A percentile compares a stretch with the other conserved stretches of the same genome.
phyloP scores from a whole-genome alignment of 2,113 vertebrate genomes.

The Cyanoramphus novaezelandiae region DNA sequence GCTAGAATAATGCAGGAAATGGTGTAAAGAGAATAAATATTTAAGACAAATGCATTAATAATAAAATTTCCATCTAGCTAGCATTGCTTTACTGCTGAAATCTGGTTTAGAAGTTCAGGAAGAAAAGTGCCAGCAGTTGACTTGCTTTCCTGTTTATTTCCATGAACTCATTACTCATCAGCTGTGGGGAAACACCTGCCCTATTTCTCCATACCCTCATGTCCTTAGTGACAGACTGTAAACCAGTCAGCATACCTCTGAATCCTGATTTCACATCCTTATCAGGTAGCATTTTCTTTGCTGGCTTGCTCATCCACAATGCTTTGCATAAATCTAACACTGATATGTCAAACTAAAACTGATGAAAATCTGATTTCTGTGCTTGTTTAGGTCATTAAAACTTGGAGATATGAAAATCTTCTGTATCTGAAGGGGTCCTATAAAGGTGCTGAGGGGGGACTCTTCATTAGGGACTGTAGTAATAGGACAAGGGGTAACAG shows the following conservation, averaged over 20 bases:
- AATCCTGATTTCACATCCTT: not conserved
- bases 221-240: not conserved
- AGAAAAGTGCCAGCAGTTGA: not conserved
- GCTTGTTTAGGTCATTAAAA: not conserved
- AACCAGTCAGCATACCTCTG: not conserved
- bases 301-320: not conserved
- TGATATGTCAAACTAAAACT: not conserved
- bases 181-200: slow-evolving; percentile 27
- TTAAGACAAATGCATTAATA: not conserved
- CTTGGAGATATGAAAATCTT: not conserved
- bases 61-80: not conserved
- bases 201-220: not conserved
- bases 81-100: not conserved
- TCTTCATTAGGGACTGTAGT: no score
- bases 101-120: not conserved
- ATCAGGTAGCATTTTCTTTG: not conserved
- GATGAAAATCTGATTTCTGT: not conserved
- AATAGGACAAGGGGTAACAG: no score
- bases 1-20: not conserved
- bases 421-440: no score
- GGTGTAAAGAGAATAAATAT: slow-evolving; percentile 4
- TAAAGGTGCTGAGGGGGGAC: no score
- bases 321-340: not conserved
- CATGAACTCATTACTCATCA: not conserved
- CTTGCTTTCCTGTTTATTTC: slow-evolving; percentile 46